These are phyloP conservation scores for Anolis apletophallus DNA, from an alignment of 2,797 vertebrate genomes.

Conservation along the genomic window DNA sequence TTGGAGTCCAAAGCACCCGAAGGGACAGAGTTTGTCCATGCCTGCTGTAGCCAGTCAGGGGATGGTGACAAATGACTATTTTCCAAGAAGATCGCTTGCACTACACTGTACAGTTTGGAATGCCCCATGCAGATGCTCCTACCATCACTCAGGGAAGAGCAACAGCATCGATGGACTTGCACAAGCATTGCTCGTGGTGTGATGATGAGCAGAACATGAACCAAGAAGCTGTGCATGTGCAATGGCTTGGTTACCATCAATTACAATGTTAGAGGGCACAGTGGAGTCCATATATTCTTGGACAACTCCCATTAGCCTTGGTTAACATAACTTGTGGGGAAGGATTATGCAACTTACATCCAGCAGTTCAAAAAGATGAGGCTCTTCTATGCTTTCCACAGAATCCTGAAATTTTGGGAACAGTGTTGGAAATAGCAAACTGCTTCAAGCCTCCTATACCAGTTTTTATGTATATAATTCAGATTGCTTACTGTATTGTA, in stretches of 20 bases:
- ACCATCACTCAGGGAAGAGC: not conserved
- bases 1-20: too few species aligned
- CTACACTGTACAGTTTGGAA: not conserved
- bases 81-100: not conserved
- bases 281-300: not conserved
- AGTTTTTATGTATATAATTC: too few species aligned
- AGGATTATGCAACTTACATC: not conserved
- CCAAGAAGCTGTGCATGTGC: not conserved
- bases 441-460: too few species aligned
- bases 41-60: not conserved
- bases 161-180: not conserved
- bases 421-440: too few species aligned
- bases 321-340: not conserved
- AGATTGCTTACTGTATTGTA: too few species aligned
- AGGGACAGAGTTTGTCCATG: too few species aligned
- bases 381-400: too few species aligned
- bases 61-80: not conserved
- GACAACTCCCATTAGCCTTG: not conserved
- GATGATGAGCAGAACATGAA: not conserved
- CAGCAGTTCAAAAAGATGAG: too few species aligned
- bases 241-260: not conserved
- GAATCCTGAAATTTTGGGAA: too few species aligned
- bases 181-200: not conserved
- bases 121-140: not conserved
- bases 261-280: not conserved